phyloP scores from a whole-genome alignment of 2,888 invertebrate species.

The Frankliniella intonsa region DNA sequence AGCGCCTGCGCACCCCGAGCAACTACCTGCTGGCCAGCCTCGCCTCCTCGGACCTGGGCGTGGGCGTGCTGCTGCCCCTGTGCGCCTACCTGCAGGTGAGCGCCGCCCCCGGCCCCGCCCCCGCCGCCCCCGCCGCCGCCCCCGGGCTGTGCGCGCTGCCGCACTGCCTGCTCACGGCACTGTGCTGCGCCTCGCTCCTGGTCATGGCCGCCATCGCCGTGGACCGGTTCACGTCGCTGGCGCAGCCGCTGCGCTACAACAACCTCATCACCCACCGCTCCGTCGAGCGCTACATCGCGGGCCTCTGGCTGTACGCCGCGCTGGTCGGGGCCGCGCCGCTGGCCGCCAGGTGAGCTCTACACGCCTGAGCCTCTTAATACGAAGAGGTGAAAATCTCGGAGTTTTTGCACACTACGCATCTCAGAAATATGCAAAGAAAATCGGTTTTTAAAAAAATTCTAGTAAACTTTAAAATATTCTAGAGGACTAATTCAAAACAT shows the following conservation, averaged over 20 bases:
- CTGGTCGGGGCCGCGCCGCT: slow-evolving; percentile 55
- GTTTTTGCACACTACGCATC: too few relatives aligned
- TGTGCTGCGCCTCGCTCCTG: slow-evolving; percentile 56
- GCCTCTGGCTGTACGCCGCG: slow-evolving; percentile 57
- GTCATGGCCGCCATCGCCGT: slow-evolving; percentile 60
- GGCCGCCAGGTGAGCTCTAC: slow-evolving; percentile 44
- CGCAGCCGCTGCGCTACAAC: slow-evolving; percentile 58
- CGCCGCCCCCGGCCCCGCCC: slow-evolving; percentile 42
- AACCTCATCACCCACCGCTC: slow-evolving; percentile 59
- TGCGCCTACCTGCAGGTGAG: slow-evolving; percentile 56
- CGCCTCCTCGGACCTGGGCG: slow-evolving; percentile 57
- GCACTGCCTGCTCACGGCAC: slow-evolving; percentile 54
- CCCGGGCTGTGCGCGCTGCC: slow-evolving; percentile 53
- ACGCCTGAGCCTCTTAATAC: slow-evolving; percentile 34
- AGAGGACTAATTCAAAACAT: too few relatives aligned
- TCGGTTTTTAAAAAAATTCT: too few relatives aligned
- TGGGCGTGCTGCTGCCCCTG: slow-evolving; percentile 57
- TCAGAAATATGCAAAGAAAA: too few relatives aligned
- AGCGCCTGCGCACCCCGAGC: slow-evolving; percentile 57
- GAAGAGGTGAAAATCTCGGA: background rate
- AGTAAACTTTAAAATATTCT: too few relatives aligned
- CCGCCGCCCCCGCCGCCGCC: slow-evolving; percentile 41
- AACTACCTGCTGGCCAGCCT: slow-evolving; percentile 58
- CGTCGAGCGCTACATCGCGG: slow-evolving; percentile 54
- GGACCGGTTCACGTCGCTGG: slow-evolving; percentile 58